These are phyloP conservation scores for Choloepus hoffmanni DNA, from an alignment of 2,113 vertebrate genomes.

Conservation along the genomic window DNA sequence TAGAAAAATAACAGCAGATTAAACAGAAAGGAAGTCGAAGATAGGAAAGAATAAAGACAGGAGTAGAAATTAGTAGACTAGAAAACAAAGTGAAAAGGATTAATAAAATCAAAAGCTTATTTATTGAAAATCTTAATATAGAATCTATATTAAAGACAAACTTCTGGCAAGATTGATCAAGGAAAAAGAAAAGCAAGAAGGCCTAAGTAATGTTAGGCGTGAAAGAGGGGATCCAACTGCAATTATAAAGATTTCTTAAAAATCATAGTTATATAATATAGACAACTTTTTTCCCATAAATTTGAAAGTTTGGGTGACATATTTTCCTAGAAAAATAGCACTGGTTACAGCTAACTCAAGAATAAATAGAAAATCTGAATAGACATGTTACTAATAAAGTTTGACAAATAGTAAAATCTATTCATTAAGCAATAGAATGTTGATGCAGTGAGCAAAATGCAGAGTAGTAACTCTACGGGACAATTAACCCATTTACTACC, in stretches of 20 bases:
- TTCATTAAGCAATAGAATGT: background rate
- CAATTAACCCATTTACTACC: background rate
- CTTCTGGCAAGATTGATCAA: constrained; percentile 23
- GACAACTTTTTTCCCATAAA: background rate
- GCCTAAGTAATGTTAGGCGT: background rate
- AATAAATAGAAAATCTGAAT: background rate
- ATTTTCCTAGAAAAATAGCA: background rate
- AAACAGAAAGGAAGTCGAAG: constrained; percentile 38
- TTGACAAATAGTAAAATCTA: constrained; percentile 23
- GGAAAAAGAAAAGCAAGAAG: constrained; percentile 1
- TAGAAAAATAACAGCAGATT: constrained; percentile 42
- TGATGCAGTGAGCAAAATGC: background rate
- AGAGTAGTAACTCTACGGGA: background rate
- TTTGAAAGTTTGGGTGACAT: constrained; percentile 23
- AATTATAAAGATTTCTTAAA: background rate
- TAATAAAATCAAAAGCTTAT: constrained; percentile 33
- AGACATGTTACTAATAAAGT: background rate
- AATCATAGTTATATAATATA: background rate
- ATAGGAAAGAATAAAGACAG: background rate
- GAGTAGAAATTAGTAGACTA: constrained; percentile 27
- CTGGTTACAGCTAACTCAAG: background rate
- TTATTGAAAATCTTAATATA: background rate
- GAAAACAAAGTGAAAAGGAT: background rate
- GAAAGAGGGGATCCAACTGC: background rate
- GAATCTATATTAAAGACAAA: background rate